These are phyloP conservation scores for Elaphurus davidianus DNA, from an alignment of 2,113 vertebrate species.

Conservation along the genomic window DNA sequence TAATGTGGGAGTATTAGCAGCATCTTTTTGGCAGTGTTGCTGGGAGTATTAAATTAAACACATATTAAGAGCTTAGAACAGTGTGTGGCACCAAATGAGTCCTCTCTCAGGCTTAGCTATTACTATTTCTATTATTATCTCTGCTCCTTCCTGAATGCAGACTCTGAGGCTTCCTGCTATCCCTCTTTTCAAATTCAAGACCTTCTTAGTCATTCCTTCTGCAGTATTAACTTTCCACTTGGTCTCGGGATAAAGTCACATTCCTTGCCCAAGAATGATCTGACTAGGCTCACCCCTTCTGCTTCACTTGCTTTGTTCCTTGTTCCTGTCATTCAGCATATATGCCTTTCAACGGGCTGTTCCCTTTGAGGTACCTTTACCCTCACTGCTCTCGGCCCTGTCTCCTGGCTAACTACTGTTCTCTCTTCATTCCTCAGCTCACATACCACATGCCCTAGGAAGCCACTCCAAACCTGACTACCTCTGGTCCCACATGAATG, in stretches of 20 bases:
- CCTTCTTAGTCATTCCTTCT: neutral
- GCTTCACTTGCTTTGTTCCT: neutral
- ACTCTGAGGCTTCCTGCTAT: neutral
- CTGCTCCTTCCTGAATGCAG: neutral
- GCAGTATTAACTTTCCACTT: neutral
- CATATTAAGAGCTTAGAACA: neutral
- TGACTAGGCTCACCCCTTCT: neutral
- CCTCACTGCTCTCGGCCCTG: neutral
- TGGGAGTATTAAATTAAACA: neutral
- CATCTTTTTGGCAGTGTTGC: neutral
- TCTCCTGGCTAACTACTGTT: neutral
- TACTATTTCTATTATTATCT: neutral
- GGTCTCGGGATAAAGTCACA: neutral
- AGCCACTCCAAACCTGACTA: neutral
- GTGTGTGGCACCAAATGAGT: neutral
- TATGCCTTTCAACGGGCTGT: neutral
- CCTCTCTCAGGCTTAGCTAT: neutral
- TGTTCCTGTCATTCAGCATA: neutral
- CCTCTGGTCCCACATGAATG: neutral
- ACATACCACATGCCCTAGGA: neutral
- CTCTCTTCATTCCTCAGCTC: neutral
- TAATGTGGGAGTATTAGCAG: neutral
- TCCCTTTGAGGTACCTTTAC: neutral
- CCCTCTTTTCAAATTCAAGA: neutral
- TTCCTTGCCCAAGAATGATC: neutral